phyloP scores from a whole-genome alignment of 2,113 vertebrate species.

The Cyrtonyx montezumae region DNA sequence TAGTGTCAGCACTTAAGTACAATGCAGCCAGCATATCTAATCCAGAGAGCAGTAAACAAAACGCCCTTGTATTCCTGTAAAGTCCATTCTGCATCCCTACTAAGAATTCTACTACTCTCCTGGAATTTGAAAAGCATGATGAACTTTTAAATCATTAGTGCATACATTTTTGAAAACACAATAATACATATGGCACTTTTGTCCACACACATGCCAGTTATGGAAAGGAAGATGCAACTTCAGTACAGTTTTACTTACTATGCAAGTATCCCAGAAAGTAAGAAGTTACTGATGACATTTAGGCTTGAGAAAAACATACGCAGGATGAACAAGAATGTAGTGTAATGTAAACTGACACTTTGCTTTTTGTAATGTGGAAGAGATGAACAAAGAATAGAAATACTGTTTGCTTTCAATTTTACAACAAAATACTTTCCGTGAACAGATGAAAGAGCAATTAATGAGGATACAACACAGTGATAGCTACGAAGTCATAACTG shows the following conservation, averaged over 20 bases:
- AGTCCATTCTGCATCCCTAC: background rate
- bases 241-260: background rate
- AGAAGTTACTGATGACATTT: background rate
- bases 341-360: background rate
- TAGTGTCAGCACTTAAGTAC: background rate
- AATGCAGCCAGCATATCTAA: background rate
- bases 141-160: background rate
- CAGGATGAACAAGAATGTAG: constrained; percentile 5
- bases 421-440: constrained; percentile 1
- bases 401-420: background rate
- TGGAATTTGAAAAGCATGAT: background rate
- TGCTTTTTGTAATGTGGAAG: background rate
- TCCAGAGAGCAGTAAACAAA: background rate
- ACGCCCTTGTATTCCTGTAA: background rate
- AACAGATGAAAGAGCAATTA: constrained; percentile 19
- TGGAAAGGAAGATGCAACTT: background rate
- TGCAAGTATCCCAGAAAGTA: background rate
- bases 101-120: background rate
- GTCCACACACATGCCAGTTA: background rate
- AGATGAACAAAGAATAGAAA: constrained; percentile 16
- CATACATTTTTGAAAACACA: background rate
- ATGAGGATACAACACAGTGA: background rate
- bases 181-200: background rate
- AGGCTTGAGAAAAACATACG: background rate
- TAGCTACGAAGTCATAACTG: background rate